Percentiles rank a stretch among this genome's conserved stretches.
These are phyloP conservation scores for Argynnis bischoffii DNA, from an alignment of 2,888 invertebrate species.

Conservation along the genomic window DNA sequence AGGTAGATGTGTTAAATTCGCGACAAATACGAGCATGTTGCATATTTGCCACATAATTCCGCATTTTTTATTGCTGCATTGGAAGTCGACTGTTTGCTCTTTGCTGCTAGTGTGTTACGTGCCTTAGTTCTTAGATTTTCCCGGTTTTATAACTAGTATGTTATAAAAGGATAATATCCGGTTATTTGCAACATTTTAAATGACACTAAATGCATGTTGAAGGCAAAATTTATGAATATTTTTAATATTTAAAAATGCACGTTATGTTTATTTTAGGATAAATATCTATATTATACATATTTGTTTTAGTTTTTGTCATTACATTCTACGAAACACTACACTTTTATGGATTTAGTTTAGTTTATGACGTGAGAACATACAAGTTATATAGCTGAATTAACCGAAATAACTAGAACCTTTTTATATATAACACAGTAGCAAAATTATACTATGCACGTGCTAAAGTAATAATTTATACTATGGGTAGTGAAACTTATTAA, in stretches of 20 bases:
- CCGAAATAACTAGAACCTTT: too few species aligned
- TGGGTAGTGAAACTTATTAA: too few species aligned
- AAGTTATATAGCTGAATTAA: too few species aligned
- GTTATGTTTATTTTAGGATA: conserved; percentile 6
- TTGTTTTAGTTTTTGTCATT: background rate
- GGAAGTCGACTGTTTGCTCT: too few species aligned
- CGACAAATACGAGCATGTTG: background rate
- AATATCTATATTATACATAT: background rate
- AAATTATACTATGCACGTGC: too few species aligned
- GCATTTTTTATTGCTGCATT: too few species aligned
- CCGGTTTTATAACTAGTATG: conserved; percentile 15
- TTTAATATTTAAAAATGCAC: background rate
- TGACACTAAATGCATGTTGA: conserved; percentile 12
- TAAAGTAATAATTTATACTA: too few species aligned
- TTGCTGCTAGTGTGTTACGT: conserved; percentile 1
- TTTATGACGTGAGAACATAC: too few species aligned
- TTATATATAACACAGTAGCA: too few species aligned
- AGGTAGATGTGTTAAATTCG: background rate
- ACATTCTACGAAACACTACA: background rate
- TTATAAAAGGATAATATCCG: conserved; percentile 28
- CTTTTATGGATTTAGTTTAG: background rate
- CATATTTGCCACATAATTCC: background rate
- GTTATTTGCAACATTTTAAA: conserved; percentile 27
- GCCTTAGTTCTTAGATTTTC: conserved; percentile 5
- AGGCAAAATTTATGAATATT: conserved; percentile 8